Percentiles rank a stretch among this genome's conserved stretches.
phyloP scores from a whole-genome alignment of 2,797 vertebrate species.

The Dermochelys coriacea region DNA sequence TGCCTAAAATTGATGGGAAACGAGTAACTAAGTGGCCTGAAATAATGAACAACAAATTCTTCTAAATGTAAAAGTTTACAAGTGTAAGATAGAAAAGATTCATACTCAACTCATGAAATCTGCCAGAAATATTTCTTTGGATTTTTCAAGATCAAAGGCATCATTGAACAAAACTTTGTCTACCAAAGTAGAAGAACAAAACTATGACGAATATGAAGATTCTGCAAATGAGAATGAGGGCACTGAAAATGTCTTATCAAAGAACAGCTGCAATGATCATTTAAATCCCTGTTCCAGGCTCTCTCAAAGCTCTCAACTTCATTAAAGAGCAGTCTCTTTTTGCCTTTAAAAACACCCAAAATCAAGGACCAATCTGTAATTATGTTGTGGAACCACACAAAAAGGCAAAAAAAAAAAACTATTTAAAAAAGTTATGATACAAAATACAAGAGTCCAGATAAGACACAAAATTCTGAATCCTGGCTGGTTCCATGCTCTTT shows the following conservation, averaged over 20 bases:
- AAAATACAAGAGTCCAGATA: background rate
- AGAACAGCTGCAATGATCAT: background rate
- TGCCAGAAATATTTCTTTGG: conserved; percentile 30
- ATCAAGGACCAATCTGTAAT: too few species aligned
- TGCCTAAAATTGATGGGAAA: background rate
- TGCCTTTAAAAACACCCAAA: background rate
- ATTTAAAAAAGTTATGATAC: background rate
- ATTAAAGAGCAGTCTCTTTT: background rate
- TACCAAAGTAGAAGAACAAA: background rate
- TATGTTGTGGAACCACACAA: background rate
- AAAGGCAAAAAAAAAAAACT: background rate
- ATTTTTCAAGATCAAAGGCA: background rate
- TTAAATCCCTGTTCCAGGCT: background rate
- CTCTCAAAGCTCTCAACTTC: background rate
- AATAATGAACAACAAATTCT: background rate
- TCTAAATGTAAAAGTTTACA: background rate
- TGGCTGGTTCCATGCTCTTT: background rate
- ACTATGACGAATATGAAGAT: background rate
- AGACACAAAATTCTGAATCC: background rate
- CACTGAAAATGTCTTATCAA: too few species aligned
- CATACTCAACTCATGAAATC: background rate
- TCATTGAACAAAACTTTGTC: rapidly evolving
- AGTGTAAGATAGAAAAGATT: conserved; percentile 8
- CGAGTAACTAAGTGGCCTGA: background rate
- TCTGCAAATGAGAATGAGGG: too few species aligned